Conservation (phyloP, 1,140 invertebrate species). For the Sycophaga agraensis region DNA sequence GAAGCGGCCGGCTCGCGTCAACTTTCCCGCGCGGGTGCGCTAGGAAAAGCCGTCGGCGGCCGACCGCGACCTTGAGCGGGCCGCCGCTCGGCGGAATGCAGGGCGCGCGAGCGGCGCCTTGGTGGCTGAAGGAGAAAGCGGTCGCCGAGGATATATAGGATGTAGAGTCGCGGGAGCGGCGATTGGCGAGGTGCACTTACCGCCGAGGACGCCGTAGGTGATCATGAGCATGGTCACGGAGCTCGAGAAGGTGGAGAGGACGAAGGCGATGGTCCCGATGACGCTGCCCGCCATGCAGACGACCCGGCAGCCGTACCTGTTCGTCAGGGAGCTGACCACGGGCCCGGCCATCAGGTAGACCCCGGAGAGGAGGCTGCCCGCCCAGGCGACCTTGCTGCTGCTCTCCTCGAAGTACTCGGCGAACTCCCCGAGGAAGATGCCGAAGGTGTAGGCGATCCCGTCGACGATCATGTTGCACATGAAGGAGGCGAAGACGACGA, state of each 20-base stretch:
- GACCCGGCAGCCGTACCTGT: conserved; percentile 90
- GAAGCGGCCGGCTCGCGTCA: no score
- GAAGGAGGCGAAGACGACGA: conserved; percentile 92
- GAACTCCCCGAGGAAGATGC: conserved; percentile 83
- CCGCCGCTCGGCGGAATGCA: background rate
- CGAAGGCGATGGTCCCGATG: conserved; percentile 82
- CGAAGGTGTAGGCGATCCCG: conserved; percentile 93
- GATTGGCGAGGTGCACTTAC: conserved; percentile 63
- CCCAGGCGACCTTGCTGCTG: conserved; percentile 90
- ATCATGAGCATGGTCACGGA: conserved; percentile 89
- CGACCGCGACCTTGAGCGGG: no score
- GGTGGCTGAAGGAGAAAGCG: background rate
- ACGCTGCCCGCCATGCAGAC: conserved; percentile 91
- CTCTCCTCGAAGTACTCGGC: conserved; percentile 79
- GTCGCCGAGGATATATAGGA: background rate
- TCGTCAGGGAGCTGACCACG: conserved; percentile 91
- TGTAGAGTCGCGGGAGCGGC: background rate
- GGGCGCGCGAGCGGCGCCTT: background rate
- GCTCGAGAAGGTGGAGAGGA: conserved; percentile 82
- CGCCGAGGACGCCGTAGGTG: conserved; percentile 91
- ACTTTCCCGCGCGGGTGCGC: background rate
- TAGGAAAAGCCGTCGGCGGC: background rate
- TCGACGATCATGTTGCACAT: conserved; percentile 99
- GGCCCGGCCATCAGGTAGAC: conserved; percentile 92
- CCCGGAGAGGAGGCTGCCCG: conserved; percentile 89